Evolutionary conservation across 2,113 vertebrate genomes (phyloP), one percentile per base, ranked within the genome.

Genomic region (Pangasianodon hypophthalmus): DNA sequence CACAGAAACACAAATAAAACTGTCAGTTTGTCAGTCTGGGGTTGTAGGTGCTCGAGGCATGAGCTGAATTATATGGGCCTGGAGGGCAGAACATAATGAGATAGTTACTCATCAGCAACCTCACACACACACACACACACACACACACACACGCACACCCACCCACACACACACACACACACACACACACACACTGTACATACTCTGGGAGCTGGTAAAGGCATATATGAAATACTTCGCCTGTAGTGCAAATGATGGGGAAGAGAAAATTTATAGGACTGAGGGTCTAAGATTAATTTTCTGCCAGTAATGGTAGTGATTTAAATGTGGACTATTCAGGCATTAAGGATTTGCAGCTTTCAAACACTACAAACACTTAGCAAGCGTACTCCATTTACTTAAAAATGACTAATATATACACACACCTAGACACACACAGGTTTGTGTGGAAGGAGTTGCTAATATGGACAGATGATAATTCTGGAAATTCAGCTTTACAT

Each of bases 21-120:
- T 91, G 91, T 88, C 91, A 88, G 73, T 85, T 89, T 90, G 81
- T 90, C 88, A 88, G 87, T 86, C 56, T 89, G 50, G 62, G 87
- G 84, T 88, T 92, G 83, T 82, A 71, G 69, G 89, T 81, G 85
- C 91, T 87, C 83, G 26, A 89, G 80, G 89, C 87, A 90, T 86
- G 91, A 89, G 80, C 88, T 84, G 81, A 90, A 90, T 90, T 92
- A 89, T 89, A 89, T 90, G 71, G 80, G 29, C 81, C 89, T 75
- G 16, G 85, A 90, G 87, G 91, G 91, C 60, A 89, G 73, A 84
- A 90, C 62, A 88, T 92, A 92, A 92, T 92, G 85, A 92, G 82
- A 84, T 86, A 84, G 86, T 89, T 89, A 90, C 79, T 92, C 89
- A 87, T 85, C 77, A 52, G 88, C 62, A 85, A 50, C 84, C 60